phyloP scores from a whole-genome alignment of 1,140 invertebrate genomes.

The Pogonus chalceus region DNA sequence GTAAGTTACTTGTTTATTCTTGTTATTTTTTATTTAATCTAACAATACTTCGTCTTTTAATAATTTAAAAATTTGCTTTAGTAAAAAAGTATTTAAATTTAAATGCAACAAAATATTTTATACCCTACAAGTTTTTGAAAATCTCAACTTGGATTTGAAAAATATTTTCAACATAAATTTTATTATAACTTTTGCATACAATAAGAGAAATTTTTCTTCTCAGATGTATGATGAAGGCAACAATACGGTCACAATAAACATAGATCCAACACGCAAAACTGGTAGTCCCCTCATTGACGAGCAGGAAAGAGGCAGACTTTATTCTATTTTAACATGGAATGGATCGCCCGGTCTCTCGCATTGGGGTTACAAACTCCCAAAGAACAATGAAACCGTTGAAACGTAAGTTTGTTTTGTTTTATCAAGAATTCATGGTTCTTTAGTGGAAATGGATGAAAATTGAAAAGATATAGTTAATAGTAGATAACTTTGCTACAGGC shows the following conservation, averaged over 20 bases:
- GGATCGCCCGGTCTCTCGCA: slow-evolving; percentile 45
- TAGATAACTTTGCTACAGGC: too few species aligned
- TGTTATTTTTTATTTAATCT: not conserved
- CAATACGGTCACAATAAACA: slow-evolving; percentile 43
- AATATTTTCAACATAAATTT: slow-evolving; percentile 26
- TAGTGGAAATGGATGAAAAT: not conserved
- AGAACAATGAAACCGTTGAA: slow-evolving; percentile 16
- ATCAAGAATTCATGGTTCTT: slow-evolving; percentile 13
- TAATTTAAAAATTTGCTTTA: slow-evolving; percentile 3
- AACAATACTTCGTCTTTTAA: not conserved
- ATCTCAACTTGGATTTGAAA: not conserved
- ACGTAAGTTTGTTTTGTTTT: slow-evolving; percentile 11
- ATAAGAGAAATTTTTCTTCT: too few species aligned
- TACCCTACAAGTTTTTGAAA: not conserved
- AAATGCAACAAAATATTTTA: not conserved
- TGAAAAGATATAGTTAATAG: too few species aligned
- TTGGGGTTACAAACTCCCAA: slow-evolving; percentile 44
- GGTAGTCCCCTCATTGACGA: slow-evolving; percentile 27
- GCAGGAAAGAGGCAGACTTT: slow-evolving; percentile 37
- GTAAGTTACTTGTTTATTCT: too few species aligned
- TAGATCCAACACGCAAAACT: slow-evolving; percentile 25
- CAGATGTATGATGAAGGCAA: slow-evolving; percentile 51
- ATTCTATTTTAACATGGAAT: slow-evolving; percentile 46
- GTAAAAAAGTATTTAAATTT: slow-evolving; percentile 5
- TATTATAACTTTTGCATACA: too few species aligned